Evolutionary conservation across 2,888 invertebrate species (phyloP), one percentile per base, ranked within the genome.

Genomic region (Orchesellides sinensis): DNA sequence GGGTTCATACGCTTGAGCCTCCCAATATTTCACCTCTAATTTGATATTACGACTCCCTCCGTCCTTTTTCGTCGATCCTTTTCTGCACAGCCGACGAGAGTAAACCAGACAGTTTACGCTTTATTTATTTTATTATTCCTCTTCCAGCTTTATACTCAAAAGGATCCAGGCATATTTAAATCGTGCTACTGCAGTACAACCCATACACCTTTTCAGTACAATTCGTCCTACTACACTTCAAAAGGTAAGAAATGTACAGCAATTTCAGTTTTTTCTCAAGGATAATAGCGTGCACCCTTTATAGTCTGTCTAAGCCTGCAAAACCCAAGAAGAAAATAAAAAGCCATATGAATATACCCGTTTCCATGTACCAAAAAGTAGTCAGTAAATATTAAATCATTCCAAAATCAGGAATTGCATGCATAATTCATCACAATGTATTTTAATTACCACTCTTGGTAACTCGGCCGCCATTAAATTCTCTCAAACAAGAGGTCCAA

Each of bases 31-130:
- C 69, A 61, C 52, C 78, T 49, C 66, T 78, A 68, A 78, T 78
- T 69, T 78, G 59, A 69, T 78, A 78, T 78, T 78, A 78, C 78
- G 78, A 78, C 78, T 78, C 69, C 78, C 78, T 78, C 78, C 78
- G 78, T 78, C 61, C 69, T 61, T 68, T 59, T 78, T 68, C 69
- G 68, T 45, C 68, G 47, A 66, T 77, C 40, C 32, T 49, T 56
- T 40, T 5, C 35, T 29, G 19, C 32, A n/a, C n/a, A 74, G n/a
- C 65, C 23, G 40, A 35, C 2, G 45, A 45, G 21, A 45, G 65
- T 35, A 45, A 40, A 45, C 45, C 17, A 40, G 47, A 12, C 19
- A 59, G 72, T 61, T 72, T 72, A 72, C 45, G 61, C 72, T 70
- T 56, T 70, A 23, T 27, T 70, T 47, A 54, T 32, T 61, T 59